Percentiles rank a stretch among this genome's conserved stretches.
Conservation (phyloP, 1,140 invertebrate genomes). For the Caenorhabditis briggsae region DNA sequence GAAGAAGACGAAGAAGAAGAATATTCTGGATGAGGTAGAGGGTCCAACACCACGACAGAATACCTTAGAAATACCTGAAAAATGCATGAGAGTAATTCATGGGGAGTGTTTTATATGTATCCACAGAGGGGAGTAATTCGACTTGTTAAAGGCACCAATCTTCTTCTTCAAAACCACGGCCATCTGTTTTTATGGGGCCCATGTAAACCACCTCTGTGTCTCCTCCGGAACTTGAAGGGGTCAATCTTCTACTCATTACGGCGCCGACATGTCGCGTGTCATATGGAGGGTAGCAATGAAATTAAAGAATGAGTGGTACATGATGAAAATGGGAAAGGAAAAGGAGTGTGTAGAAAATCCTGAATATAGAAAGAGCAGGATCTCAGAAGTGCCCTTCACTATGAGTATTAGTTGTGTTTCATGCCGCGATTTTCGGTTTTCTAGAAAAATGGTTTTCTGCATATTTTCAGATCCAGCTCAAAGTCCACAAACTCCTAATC, state of each 20-base stretch:
- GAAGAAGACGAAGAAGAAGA: conserved; percentile 28
- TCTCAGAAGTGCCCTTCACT: background rate
- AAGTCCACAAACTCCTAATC: conserved; percentile 12
- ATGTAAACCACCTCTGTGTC: no score
- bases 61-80: conserved; percentile 5
- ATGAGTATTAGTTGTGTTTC: no score
- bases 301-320: conserved; percentile 7
- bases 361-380: background rate
- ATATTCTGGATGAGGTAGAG: conserved; percentile 23
- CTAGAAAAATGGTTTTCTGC: no score
- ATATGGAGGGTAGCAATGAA: conserved; percentile 23
- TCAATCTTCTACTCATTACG: conserved; percentile 19
- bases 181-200: no score
- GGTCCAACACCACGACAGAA: background rate
- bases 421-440: background rate
- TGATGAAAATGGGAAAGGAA: background rate
- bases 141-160: no score
- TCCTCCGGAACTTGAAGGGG: background rate
- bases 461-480: conserved; percentile 29
- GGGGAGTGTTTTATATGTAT: no score
- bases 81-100: no score
- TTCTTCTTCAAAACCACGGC: no score
- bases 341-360: background rate
- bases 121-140: no score
- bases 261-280: conserved; percentile 1